phyloP scores from a whole-genome alignment of 2,888 invertebrate genomes.

The Sepiola atlantica region DNA sequence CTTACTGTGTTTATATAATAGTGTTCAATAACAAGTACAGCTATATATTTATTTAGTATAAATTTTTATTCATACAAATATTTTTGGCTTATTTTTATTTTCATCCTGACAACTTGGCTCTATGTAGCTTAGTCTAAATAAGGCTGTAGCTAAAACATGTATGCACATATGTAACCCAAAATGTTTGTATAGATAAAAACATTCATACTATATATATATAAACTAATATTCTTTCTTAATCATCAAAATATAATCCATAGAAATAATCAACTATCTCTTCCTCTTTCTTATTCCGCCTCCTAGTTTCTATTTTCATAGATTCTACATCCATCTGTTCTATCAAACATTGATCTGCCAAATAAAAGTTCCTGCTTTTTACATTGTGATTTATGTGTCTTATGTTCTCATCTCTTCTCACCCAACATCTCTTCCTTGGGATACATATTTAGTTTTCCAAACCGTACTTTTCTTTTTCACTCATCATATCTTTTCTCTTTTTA shows the following conservation, averaged over 20 bases:
- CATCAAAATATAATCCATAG: background rate
- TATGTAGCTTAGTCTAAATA: too few species aligned
- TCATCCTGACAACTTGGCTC: too few species aligned
- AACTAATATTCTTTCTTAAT: too few species aligned
- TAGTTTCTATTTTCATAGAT: background rate
- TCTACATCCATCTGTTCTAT: background rate
- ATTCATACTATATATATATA: too few species aligned
- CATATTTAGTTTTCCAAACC: background rate
- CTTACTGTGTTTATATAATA: too few species aligned
- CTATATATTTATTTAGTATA: too few species aligned
- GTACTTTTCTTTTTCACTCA: background rate
- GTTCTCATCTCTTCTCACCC: background rate
- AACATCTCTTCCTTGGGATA: background rate
- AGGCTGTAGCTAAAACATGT: too few species aligned
- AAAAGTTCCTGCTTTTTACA: background rate
- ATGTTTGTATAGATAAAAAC: too few species aligned
- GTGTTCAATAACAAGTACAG: too few species aligned
- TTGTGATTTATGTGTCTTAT: background rate
- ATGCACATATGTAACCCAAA: too few species aligned
- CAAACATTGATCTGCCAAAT: slow-evolving; percentile 20
- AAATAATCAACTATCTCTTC: background rate
- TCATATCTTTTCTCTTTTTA: background rate
- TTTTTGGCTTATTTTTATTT: too few species aligned
- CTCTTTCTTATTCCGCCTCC: background rate
- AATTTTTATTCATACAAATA: too few species aligned